Percentiles rank a stretch among this genome's conserved stretches.
Conservation (phyloP, 2,113 vertebrate species). For the Tautogolabrus adspersus region DNA sequence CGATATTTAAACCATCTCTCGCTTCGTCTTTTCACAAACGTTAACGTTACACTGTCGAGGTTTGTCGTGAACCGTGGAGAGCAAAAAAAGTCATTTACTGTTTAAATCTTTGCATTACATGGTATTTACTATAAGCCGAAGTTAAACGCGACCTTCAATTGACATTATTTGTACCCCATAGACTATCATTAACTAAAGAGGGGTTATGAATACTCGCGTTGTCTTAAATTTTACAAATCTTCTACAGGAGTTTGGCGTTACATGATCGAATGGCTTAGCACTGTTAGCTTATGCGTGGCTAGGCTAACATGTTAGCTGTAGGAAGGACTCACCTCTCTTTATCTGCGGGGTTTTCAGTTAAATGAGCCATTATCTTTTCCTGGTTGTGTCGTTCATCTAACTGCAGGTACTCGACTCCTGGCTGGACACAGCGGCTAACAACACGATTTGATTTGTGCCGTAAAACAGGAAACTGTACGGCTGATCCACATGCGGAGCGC, state of each 20-base stretch:
- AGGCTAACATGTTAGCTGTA: slow-evolving; percentile 1
- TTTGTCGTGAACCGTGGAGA: accelerated
- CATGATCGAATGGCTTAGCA: neutral
- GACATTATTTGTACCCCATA: accelerated
- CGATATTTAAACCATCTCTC: neutral
- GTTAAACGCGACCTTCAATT: accelerated
- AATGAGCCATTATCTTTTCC: slow-evolving; percentile 67
- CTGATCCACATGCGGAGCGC: neutral
- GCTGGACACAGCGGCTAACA: neutral
- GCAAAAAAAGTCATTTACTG: neutral
- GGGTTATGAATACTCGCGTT: accelerated
- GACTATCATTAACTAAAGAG: accelerated
- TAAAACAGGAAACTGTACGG: neutral
- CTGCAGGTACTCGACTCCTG: neutral
- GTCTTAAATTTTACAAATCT: neutral
- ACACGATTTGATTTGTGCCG: neutral
- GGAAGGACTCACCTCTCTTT: slow-evolving; percentile 74
- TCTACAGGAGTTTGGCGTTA: accelerated
- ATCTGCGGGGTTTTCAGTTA: slow-evolving; percentile 75
- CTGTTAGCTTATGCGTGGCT: slow-evolving; percentile 34
- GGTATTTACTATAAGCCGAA: neutral
- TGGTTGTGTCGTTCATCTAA: neutral
- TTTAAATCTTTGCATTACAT: accelerated
- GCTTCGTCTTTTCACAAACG: neutral
- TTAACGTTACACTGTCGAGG: neutral